phyloP scores from a whole-genome alignment of 2,888 invertebrate species.

The Agrochola litura region DNA sequence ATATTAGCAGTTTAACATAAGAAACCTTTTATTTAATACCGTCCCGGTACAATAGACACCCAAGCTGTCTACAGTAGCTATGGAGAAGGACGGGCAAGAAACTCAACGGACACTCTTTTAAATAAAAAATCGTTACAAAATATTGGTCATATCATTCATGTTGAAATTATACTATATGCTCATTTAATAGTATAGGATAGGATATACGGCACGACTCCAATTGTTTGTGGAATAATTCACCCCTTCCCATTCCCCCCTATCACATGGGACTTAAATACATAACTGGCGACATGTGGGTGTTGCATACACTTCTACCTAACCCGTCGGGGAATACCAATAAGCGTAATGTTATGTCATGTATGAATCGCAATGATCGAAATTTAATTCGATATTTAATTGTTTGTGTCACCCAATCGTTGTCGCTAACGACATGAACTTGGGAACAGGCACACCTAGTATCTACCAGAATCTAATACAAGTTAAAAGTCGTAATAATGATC shows the following conservation, averaged over 20 bases:
- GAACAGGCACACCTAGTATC: background rate
- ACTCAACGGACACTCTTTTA: too few relatives aligned
- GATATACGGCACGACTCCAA: background rate
- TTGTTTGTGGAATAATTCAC: constrained; percentile 3
- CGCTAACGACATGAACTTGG: background rate
- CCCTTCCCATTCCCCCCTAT: background rate
- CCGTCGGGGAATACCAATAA: background rate
- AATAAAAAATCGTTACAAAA: too few relatives aligned
- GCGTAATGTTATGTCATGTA: background rate
- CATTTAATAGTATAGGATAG: too few relatives aligned
- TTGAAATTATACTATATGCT: too few relatives aligned
- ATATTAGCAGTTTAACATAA: too few relatives aligned
- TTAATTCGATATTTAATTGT: background rate
- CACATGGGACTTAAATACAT: background rate
- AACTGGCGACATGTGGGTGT: background rate
- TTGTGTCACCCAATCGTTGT: background rate
- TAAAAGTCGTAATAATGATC: constrained; percentile 3
- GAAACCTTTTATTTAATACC: too few relatives aligned
- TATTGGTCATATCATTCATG: too few relatives aligned
- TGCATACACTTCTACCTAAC: too few relatives aligned
- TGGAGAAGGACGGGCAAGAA: too few relatives aligned
- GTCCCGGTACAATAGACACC: too few relatives aligned
- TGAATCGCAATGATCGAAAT: background rate
- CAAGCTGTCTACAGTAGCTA: too few relatives aligned
- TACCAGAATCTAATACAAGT: constrained; percentile 25